Evolutionary conservation across 2,888 invertebrate genomes (phyloP), one percentile per base, ranked within the genome.

Genomic region (Drosophila mimica): DNA sequence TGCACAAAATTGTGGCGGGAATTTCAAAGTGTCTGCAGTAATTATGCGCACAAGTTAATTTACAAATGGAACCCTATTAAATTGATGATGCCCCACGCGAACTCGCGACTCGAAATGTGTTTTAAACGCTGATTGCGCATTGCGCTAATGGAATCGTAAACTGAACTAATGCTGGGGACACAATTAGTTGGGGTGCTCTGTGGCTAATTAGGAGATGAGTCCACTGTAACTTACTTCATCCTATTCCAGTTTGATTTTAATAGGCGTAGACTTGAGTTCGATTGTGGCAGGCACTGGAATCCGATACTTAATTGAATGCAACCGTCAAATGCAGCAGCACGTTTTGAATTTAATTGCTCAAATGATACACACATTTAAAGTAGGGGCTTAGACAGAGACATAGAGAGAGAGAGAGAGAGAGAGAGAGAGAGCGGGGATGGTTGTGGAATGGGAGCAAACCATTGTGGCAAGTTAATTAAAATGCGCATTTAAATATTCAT

Each of bases 401-500:
- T 17, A 43, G 17, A 25, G 34, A 31, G 34, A 25, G 4, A 17
- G 28, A n/a, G 11, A 9, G 46, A 3, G 3, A 30, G 33, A 17
- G 13, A 3, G 0, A 20, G 40, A 25, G 30, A 25, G 2, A n/a
- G n/a, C n/a, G n/a, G n/a, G n/a, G n/a, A n/a, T n/a, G n/a, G 25
- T 25, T 25, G 25, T 25, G 8, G 15, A 46, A 15, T 8, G 51
- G 36, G 53, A 36, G 34, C 61, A 38, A 68, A 71, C 67, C 67
- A 73, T 76, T 72, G 77, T 51, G 76, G 74, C 17, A 62, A 84
- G 89, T 89, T 89, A 85, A 85, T 85, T 85, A 84, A 85, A 89
- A 84, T 79, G 75, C 77, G 70, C 88, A 82, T 74, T 70, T 87
- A 87, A 70, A 82, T 87, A 84, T 85, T 84, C 88, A 89, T 82